These are phyloP conservation scores for Cinclus mexicanus DNA, from an alignment of 2,113 vertebrate species.

Conservation along the genomic window DNA sequence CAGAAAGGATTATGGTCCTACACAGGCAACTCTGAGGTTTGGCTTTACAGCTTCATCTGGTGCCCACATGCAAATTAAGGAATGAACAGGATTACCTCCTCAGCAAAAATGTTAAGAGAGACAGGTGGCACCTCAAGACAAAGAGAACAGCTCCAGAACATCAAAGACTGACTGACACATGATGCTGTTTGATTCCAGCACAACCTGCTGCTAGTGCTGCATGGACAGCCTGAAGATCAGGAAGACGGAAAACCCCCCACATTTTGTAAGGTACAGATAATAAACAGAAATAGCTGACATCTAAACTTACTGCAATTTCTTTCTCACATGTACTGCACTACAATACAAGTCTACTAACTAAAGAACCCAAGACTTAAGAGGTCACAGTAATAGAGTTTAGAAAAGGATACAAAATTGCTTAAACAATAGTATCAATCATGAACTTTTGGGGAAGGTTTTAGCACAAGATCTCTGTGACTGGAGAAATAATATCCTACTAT, in stretches of 20 bases:
- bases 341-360: background rate
- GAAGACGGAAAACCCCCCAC: background rate
- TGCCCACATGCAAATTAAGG: background rate
- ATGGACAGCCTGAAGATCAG: background rate
- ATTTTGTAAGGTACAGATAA: background rate
- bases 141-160: background rate
- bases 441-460: conserved; percentile 38
- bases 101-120: background rate
- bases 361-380: conserved; percentile 27
- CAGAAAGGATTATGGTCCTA: background rate
- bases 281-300: background rate
- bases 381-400: conserved; percentile 9
- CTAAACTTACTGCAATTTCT: background rate
- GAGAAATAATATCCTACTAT: conserved; percentile 14
- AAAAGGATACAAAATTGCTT: background rate
- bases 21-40: background rate
- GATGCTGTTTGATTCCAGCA: background rate
- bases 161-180: background rate
- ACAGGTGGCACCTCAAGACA: background rate
- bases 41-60: background rate
- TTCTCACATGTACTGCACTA: background rate
- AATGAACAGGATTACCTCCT: background rate
- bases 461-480: background rate
- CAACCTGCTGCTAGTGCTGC: background rate
- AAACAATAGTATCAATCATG: background rate